phyloP scores from a whole-genome alignment of 2,888 invertebrate species.

The Ophion ventricosus region DNA sequence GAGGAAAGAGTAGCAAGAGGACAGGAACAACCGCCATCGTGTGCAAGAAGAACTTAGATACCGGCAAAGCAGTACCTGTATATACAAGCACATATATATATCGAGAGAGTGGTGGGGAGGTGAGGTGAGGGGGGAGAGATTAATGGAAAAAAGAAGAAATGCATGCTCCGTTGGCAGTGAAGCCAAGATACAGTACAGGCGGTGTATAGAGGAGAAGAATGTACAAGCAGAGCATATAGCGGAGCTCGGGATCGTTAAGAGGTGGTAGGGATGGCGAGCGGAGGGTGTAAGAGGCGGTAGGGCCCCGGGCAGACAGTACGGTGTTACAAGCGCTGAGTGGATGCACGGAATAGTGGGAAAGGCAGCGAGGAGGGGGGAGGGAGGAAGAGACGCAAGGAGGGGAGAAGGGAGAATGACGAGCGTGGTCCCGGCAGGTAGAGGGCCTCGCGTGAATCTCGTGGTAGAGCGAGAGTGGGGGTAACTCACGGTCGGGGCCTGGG shows the following conservation, averaged over 20 bases:
- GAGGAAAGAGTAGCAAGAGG: constrained; percentile 56
- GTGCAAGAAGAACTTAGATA: constrained; percentile 21
- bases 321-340: constrained; percentile 60
- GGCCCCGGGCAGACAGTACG: constrained; percentile 56
- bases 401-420: constrained; percentile 48
- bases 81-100: constrained; percentile 1
- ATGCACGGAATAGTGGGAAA: constrained; percentile 42
- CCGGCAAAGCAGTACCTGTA: constrained; percentile 9
- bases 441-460: constrained; percentile 65
- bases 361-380: constrained; percentile 35
- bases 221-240: constrained; percentile 57
- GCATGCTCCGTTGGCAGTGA: constrained; percentile 63
- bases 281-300: constrained; percentile 16
- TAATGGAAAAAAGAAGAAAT: constrained; percentile 56
- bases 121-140: background rate
- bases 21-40: constrained; percentile 29
- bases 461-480: constrained; percentile 57
- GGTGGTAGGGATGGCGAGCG: constrained; percentile 16
- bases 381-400: constrained; percentile 41
- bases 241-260: constrained; percentile 48
- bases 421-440: constrained; percentile 68
- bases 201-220: constrained; percentile 49
- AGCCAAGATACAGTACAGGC: constrained; percentile 52
- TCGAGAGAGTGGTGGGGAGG: background rate
- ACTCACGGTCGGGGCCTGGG: constrained; percentile 78